Conservation (phyloP, 2,113 vertebrate genomes). For the Cyrtonyx montezumae region DNA sequence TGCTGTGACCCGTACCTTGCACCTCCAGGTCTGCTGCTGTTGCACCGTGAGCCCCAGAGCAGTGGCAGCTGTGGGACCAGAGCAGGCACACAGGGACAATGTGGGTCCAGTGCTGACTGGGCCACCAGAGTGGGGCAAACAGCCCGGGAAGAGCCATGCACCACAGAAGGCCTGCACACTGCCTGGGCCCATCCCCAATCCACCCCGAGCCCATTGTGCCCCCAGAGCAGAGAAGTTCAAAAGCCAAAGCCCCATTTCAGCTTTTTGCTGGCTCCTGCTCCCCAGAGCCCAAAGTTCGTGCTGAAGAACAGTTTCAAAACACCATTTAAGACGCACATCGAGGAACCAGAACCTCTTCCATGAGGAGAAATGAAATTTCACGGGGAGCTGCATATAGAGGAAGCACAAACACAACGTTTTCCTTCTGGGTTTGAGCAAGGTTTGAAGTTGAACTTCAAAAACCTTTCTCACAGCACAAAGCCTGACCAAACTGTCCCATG, state of each 20-base stretch:
- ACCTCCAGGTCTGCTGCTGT: neutral
- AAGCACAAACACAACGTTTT: neutral
- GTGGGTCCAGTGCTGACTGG: neutral
- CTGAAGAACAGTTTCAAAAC: neutral
- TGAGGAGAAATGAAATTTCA: neutral
- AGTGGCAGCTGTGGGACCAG: neutral
- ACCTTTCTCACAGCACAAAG: neutral
- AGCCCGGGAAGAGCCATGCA: rapidly evolving
- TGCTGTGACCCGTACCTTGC: too few species aligned
- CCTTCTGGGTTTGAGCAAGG: neutral
- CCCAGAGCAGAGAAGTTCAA: neutral
- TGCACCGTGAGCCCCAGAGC: neutral
- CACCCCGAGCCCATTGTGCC: neutral
- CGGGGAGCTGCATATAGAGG: neutral
- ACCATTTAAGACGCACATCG: neutral
- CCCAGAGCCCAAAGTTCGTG: too few species aligned
- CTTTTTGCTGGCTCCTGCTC: neutral
- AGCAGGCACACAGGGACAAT: neutral
- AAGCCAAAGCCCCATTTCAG: neutral
- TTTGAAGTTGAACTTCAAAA: neutral
- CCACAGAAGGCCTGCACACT: neutral
- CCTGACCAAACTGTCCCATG: neutral
- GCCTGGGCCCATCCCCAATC: neutral
- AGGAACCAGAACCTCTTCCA: neutral
- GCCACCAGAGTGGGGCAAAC: neutral